These are phyloP conservation scores for Lithophane ornitopus DNA, from an alignment of 2,888 invertebrate species.

Conservation along the genomic window DNA sequence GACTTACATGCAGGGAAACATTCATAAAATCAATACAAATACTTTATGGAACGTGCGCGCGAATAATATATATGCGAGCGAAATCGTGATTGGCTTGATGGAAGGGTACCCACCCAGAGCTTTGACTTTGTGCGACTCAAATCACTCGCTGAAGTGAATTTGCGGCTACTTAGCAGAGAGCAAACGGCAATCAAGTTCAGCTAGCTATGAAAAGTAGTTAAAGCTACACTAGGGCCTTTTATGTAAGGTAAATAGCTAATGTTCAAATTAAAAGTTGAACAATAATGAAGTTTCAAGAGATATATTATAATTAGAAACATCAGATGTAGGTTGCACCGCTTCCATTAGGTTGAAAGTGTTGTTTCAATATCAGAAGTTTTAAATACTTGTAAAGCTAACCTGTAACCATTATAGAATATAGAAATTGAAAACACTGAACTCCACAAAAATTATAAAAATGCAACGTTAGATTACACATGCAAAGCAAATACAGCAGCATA, in stretches of 20 bases:
- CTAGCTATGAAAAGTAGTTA: not conserved
- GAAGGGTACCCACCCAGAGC: conserved; percentile 26
- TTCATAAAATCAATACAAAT: conserved; percentile 62
- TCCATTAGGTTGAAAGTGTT: not conserved
- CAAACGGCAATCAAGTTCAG: not conserved
- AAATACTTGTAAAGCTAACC: conserved; percentile 6
- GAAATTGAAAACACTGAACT: not conserved
- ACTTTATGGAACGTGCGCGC: conserved; percentile 33
- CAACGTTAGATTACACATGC: no score
- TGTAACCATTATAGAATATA: not conserved
- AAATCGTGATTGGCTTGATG: conserved; percentile 28
- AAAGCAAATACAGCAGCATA: no score
- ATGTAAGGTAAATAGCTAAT: not conserved
- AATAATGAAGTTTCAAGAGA: not conserved
- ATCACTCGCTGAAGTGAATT: conserved; percentile 13
- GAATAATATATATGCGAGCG: conserved; percentile 37
- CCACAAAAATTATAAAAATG: no score
- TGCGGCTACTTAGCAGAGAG: not conserved
- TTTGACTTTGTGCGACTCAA: conserved; percentile 25
- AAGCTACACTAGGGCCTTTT: not conserved
- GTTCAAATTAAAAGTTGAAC: not conserved
- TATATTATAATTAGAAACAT: not conserved
- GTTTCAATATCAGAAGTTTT: conserved; percentile 2
- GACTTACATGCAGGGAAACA: conserved; percentile 41
- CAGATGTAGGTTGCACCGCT: conserved; percentile 1